These are phyloP conservation scores for Podotricha telesiphe DNA, from an alignment of 2,888 invertebrate species.

Conservation along the genomic window DNA sequence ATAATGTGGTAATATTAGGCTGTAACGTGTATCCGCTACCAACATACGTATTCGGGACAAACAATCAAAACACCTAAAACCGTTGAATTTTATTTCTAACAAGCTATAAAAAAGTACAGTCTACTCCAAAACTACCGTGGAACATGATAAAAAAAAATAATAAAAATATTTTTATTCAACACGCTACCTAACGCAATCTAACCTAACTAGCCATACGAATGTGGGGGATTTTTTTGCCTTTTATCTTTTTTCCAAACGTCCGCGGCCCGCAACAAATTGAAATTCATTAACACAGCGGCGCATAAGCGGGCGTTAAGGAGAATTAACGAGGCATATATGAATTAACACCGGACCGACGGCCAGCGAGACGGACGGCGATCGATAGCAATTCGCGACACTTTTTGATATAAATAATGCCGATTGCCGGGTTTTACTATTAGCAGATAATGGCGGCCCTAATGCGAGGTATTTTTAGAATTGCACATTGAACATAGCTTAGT, in stretches of 20 bases:
- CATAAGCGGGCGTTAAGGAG: slow-evolving; percentile 74
- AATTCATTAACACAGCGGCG: slow-evolving; percentile 76
- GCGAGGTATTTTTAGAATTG: background rate
- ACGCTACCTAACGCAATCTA: slow-evolving; percentile 39
- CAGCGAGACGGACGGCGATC: slow-evolving; percentile 51
- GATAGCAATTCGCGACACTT: slow-evolving; percentile 52
- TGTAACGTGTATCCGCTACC: background rate
- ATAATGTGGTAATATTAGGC: background rate
- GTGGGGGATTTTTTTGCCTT: slow-evolving; percentile 43
- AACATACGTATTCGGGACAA: background rate
- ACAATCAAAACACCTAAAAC: background rate
- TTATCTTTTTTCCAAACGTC: slow-evolving; percentile 59
- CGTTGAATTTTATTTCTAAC: background rate
- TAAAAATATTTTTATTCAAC: slow-evolving; percentile 24
- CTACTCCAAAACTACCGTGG: background rate
- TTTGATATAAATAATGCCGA: slow-evolving; percentile 45
- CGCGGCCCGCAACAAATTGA: slow-evolving; percentile 74
- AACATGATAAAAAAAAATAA: background rate
- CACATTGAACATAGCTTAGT: background rate
- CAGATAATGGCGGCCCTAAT: slow-evolving; percentile 24
- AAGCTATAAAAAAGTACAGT: background rate
- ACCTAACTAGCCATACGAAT: slow-evolving; percentile 48
- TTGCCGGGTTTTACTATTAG: slow-evolving; percentile 34
- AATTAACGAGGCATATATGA: slow-evolving; percentile 79
- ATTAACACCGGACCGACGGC: slow-evolving; percentile 66